Conservation (phyloP, 2,888 invertebrate genomes). For the Tinea trinotella region DNA sequence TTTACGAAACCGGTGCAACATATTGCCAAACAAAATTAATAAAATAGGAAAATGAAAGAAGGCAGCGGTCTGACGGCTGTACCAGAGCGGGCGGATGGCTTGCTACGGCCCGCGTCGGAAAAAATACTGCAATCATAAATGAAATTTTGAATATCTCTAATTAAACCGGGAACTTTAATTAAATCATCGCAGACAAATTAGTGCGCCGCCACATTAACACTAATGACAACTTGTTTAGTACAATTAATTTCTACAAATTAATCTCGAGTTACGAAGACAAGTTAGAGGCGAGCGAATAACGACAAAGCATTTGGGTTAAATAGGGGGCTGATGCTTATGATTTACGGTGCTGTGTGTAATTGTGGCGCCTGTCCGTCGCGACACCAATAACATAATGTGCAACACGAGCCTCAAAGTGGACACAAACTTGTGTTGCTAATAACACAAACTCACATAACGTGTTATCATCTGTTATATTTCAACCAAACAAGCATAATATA, state of each 20-base stretch:
- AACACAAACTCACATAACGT: conserved; percentile 39
- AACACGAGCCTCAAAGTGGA: neutral
- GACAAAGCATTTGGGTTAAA: conserved; percentile 72
- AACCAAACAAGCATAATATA: too few relatives aligned
- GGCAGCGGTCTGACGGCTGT: conserved; percentile 16
- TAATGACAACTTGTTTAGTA: conserved; percentile 6
- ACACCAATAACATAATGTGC: conserved; percentile 22
- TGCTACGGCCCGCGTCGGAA: conserved; percentile 2
- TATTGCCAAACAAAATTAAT: conserved; percentile 62
- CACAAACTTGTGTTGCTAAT: neutral
- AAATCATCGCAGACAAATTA: conserved; percentile 6
- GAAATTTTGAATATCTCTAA: neutral
- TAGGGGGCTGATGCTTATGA: conserved; percentile 72
- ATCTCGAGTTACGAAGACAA: conserved; percentile 69
- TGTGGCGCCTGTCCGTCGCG: conserved; percentile 65
- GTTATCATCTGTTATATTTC: too few relatives aligned
- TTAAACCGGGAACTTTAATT: neutral
- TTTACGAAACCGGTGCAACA: conserved; percentile 59
- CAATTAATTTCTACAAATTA: conserved; percentile 71
- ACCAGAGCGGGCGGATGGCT: conserved; percentile 13
- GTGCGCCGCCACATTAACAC: neutral
- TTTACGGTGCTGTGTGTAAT: conserved; percentile 67
- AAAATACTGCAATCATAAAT: conserved; percentile 13
- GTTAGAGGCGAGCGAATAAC: conserved; percentile 69
- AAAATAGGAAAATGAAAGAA: conserved; percentile 38